Conservation (phyloP, 2,113 vertebrate species). For the Glareola pratincola region DNA sequence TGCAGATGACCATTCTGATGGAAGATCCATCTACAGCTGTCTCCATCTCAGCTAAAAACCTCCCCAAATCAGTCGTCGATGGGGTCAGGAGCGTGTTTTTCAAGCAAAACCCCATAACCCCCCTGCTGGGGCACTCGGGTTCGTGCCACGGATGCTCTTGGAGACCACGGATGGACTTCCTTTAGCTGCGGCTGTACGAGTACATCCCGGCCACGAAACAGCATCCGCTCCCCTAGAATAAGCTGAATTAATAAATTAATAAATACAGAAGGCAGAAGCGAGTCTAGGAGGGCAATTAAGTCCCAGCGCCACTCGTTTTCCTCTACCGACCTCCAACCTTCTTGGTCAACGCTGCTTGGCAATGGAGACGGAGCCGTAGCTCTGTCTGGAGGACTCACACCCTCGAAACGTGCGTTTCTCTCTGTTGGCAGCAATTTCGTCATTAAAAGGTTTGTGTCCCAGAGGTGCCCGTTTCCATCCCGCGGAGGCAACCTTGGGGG, state of each 20-base stretch:
- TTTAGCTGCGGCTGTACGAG: neutral
- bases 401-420: neutral
- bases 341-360: neutral
- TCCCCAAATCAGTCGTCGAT: too few relatives aligned
- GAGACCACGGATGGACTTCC: neutral
- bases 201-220: accelerated
- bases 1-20: too few relatives aligned
- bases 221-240: accelerated
- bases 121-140: neutral
- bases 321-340: neutral
- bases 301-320: neutral
- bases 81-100: neutral
- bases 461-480: neutral
- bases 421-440: neutral
- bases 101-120: neutral
- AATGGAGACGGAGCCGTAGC: neutral
- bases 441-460: accelerated
- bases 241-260: neutral
- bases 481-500: too few relatives aligned
- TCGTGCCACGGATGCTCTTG: neutral
- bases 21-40: too few relatives aligned
- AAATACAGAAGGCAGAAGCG: too few relatives aligned
- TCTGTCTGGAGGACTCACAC: accelerated
- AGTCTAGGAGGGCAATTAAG: neutral
- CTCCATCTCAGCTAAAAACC: neutral